phyloP scores from a whole-genome alignment of 2,797 vertebrate species.

The Acridotheres tristis region DNA sequence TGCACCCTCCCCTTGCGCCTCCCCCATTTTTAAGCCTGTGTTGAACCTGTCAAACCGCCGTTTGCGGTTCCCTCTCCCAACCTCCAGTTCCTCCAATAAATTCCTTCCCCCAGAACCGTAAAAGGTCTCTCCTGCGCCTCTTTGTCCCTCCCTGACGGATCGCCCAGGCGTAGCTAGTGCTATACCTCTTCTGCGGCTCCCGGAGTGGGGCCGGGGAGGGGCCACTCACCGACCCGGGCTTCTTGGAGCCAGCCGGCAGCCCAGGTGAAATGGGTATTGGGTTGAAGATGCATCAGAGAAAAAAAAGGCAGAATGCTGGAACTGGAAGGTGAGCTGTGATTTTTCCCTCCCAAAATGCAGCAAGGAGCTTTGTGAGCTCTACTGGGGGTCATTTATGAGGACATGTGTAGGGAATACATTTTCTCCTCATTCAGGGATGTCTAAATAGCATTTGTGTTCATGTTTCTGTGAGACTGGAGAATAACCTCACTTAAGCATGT shows the following conservation, averaged over 20 bases:
- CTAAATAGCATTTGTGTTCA: background rate
- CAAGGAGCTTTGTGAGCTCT: fast-evolving
- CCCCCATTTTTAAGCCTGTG: too few species aligned
- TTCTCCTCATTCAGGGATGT: background rate
- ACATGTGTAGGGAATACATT: background rate
- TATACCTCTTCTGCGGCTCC: too few species aligned
- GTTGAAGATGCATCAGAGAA: background rate
- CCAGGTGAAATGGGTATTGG: too few species aligned
- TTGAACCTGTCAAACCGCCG: too few species aligned
- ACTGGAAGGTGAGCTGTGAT: background rate
- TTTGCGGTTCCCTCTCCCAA: too few species aligned
- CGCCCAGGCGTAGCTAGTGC: too few species aligned
- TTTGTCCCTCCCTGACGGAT: too few species aligned
- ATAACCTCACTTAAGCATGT: background rate
- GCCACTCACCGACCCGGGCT: background rate
- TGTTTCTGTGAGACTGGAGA: background rate
- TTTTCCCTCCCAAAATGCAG: background rate
- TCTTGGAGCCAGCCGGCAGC: too few species aligned
- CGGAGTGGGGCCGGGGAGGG: background rate
- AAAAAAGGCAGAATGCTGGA: background rate
- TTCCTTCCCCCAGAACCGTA: too few species aligned
- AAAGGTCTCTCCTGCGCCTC: too few species aligned
- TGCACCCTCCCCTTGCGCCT: too few species aligned
- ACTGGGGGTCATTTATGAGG: background rate
- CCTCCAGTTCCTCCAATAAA: too few species aligned